Evolutionary conservation across 2,797 vertebrate genomes (phyloP), one percentile per base, ranked within the genome.

Genomic region (Mareca strepera): DNA sequence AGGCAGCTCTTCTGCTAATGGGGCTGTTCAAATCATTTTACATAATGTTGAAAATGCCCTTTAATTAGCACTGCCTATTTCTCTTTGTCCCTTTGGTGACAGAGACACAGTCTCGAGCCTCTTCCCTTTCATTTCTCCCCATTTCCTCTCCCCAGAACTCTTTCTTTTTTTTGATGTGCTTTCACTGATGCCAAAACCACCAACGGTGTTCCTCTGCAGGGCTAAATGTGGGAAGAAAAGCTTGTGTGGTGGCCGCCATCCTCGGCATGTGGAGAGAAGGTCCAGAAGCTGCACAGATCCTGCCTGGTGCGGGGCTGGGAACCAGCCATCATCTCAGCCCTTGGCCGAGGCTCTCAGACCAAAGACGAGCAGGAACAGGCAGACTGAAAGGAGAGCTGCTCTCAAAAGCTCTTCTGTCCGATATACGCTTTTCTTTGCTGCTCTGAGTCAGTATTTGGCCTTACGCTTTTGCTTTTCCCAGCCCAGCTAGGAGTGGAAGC

Each of bases 391-490:
- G 26, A 79, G 63, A 92, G 59, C 29, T 43, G 53, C 37, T 76
- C 78, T 85, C 68, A 74, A 82, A 77, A 81, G 48, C 31, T 80
- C 53, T 85, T 91, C 69, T 82, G 50, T 52, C 4, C 4, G 37
- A 29, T 43, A 16, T 7, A 6, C 2, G 15, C 31, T 82, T 82
- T 80, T 68, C 48, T 93, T 63, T 3, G 1, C 6, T 4, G 2
- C 55, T 94, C 89, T 93, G 92, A 94, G 67, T 91, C 92, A 97
- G 82, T 67, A 79, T 69, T 84, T 94, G 86, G 82, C 75, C 44
- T 86, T 88, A 55, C 2, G 20, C 18, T 78, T 90, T 74, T 86
- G 58, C 60, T 88, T 68, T 90, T 74, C 83, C 37, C 53, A 80
- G 44, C 58, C 50, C 56, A 88, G 6, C 20, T 16, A 90, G 68